phyloP scores from a whole-genome alignment of 2,113 vertebrate genomes.

The Urocolius indicus region DNA sequence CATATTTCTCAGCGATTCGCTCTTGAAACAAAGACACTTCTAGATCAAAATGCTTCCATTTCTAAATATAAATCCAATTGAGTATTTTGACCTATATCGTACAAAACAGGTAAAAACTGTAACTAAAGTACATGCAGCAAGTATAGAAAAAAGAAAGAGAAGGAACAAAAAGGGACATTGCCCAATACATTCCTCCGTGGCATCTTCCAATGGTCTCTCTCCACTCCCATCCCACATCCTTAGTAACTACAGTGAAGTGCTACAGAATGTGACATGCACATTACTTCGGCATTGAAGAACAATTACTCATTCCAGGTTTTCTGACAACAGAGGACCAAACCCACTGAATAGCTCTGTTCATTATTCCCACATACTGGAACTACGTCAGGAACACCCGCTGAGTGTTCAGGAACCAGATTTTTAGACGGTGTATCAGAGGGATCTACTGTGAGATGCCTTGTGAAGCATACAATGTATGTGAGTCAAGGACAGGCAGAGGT shows the following conservation, averaged over 20 bases:
- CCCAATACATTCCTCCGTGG: neutral
- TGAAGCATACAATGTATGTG: neutral
- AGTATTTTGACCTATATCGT: neutral
- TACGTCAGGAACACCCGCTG: neutral
- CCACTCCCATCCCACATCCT: neutral
- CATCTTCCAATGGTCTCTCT: too few relatives aligned
- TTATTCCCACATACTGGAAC: neutral
- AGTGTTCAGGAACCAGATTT: neutral
- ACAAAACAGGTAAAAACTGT: neutral
- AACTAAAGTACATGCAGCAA: neutral
- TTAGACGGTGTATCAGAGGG: neutral
- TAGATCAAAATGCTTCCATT: neutral
- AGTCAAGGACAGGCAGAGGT: neutral
- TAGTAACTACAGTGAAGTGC: rapidly evolving
- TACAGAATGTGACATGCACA: rapidly evolving
- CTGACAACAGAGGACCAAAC: rapidly evolving
- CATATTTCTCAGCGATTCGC: neutral
- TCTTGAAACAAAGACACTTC: neutral
- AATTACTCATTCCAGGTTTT: neutral
- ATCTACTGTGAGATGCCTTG: too few relatives aligned
- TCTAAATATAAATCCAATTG: neutral
- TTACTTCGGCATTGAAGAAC: neutral
- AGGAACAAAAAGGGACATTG: neutral
- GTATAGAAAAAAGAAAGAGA: neutral
- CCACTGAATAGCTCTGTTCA: neutral